A percentile compares a stretch with the other conserved stretches of the same genome.
phyloP scores from a whole-genome alignment of 2,888 invertebrate genomes.

The Pseudeuparius sepicola region DNA sequence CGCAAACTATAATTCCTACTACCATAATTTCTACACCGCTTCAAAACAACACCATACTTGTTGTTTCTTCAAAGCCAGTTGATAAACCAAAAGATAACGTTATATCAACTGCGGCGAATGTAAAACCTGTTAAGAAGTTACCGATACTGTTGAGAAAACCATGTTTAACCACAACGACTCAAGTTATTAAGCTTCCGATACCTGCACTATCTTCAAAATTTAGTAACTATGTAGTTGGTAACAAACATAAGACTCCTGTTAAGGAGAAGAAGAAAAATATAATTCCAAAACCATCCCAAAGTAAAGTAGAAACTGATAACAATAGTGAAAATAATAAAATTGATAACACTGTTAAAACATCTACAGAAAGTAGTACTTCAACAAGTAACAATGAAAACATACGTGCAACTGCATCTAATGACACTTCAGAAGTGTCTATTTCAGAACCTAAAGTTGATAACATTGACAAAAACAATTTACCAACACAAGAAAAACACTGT shows the following conservation, averaged over 20 bases:
- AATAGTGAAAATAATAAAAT: conserved; percentile 10
- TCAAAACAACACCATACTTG: conserved; percentile 9
- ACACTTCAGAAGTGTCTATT: too few relatives aligned
- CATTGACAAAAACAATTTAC: too few relatives aligned
- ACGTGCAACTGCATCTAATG: too few relatives aligned
- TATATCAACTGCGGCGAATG: too few relatives aligned
- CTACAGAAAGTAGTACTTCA: conserved; percentile 1
- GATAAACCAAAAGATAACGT: too few relatives aligned
- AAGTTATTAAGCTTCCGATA: conserved; percentile 39
- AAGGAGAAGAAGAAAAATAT: conserved; percentile 6
- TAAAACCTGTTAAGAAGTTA: conserved; percentile 11
- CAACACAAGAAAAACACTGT: too few relatives aligned
- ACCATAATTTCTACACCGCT: conserved; percentile 21
- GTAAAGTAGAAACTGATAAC: conserved; percentile 14
- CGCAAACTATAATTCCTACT: conserved; percentile 25
- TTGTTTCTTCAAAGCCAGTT: conserved; percentile 5
- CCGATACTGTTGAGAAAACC: conserved; percentile 13
- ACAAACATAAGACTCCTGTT: conserved; percentile 4
- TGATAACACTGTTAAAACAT: conserved; percentile 2
- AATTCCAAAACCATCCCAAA: conserved; percentile 12
- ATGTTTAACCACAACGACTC: conserved; percentile 34
- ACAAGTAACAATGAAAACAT: too few relatives aligned
- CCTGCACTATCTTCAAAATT: conserved; percentile 35
- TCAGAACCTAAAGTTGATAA: too few relatives aligned
- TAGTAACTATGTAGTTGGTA: conserved; percentile 20